Conservation (phyloP, 2,797 vertebrate species). For the Schizothorax lantsangensis region DNA sequence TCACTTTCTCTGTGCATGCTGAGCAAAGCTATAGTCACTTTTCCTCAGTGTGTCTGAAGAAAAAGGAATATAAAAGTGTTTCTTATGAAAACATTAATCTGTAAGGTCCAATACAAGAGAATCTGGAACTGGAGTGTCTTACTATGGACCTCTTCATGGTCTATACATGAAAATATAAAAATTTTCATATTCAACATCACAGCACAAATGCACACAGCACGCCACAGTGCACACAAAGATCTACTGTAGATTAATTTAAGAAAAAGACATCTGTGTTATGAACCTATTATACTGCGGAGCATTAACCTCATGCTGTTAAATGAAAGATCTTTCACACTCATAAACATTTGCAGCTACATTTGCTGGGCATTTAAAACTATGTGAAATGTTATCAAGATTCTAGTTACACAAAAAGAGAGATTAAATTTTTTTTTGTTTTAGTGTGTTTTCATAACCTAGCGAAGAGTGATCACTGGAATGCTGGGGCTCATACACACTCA, state of each 20-base stretch:
- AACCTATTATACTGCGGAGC: constrained; percentile 42
- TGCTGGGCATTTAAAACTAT: constrained; percentile 37
- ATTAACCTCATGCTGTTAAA: constrained; percentile 52
- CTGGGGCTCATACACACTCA: neutral
- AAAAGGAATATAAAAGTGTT: neutral
- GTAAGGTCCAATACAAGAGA: constrained; percentile 29
- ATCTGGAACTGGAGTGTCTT: constrained; percentile 27
- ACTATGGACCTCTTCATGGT: constrained; percentile 42
- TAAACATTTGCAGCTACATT: constrained; percentile 42
- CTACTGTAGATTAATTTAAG: constrained; percentile 42
- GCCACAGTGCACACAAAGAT: constrained; percentile 40
- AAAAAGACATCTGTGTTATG: constrained; percentile 52
- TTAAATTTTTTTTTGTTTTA: constrained; percentile 16
- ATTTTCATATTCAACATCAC: constrained; percentile 11
- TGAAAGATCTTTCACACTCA: constrained; percentile 38
- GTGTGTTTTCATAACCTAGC: neutral
- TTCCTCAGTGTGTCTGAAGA: neutral
- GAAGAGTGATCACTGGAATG: neutral
- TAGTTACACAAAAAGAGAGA: constrained; percentile 33
- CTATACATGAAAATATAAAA: constrained; percentile 36
- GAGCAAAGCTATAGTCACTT: neutral
- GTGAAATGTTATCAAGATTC: neutral
- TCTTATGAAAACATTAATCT: constrained; percentile 43
- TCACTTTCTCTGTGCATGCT: neutral
- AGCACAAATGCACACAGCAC: constrained; percentile 10